These are phyloP conservation scores for Centropyge bicolor DNA, from an alignment of 2,797 vertebrate species.

Conservation along the genomic window DNA sequence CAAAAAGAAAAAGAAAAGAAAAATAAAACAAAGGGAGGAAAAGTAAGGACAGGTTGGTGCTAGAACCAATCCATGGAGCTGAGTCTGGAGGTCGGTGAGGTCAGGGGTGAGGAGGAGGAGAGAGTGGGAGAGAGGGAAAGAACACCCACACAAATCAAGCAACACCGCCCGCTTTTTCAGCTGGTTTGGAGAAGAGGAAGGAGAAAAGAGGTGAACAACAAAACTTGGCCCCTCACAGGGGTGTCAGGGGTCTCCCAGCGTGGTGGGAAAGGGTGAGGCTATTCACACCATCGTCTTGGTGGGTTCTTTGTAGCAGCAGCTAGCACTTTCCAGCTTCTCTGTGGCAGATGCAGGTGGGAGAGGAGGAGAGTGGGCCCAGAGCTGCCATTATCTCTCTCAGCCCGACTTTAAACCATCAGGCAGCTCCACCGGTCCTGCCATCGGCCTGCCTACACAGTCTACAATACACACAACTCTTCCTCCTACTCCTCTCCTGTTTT, in stretches of 20 bases:
- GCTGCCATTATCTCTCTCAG: conserved; percentile 87
- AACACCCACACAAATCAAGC: conserved; percentile 54
- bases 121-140: conserved; percentile 42
- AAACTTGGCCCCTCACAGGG: conserved; percentile 60
- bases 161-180: conserved; percentile 35
- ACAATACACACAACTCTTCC: conserved; percentile 62
- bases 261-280: conserved; percentile 59
- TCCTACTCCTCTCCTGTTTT: conserved; percentile 57
- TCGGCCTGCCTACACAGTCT: conserved; percentile 67
- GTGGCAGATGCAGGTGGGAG: conserved; percentile 64
- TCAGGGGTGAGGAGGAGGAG: conserved; percentile 56
- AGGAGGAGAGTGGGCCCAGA: conserved; percentile 69
- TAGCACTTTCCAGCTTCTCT: conserved; percentile 76
- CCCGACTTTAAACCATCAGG: conserved; percentile 61
- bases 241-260: conserved; percentile 72
- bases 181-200: conserved; percentile 30
- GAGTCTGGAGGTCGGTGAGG: conserved; percentile 41
- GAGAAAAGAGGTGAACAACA: conserved; percentile 54
- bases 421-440: conserved; percentile 54
- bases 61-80: conserved; percentile 56
- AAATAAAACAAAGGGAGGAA: conserved; percentile 64
- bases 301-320: conserved; percentile 56
- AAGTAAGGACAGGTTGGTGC: conserved; percentile 71
- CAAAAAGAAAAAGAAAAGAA: conserved; percentile 86
- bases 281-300: conserved; percentile 84